These are phyloP conservation scores for Macrosoma leucophasiata DNA, from an alignment of 2,888 invertebrate species.

Conservation along the genomic window DNA sequence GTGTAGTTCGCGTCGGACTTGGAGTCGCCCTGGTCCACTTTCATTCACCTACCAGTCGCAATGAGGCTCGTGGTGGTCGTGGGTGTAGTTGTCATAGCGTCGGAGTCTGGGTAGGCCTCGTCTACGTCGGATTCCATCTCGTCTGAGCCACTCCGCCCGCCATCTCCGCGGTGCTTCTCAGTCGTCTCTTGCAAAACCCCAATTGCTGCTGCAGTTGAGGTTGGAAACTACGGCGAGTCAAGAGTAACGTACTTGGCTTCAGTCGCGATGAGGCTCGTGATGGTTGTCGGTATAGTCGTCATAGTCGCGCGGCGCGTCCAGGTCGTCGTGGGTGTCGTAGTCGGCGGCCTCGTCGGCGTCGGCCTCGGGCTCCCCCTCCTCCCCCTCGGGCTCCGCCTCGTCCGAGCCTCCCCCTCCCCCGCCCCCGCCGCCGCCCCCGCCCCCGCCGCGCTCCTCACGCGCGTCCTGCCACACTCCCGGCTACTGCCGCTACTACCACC, in stretches of 20 bases:
- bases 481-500: slow-evolving; percentile 26
- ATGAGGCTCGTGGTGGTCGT: too few species aligned
- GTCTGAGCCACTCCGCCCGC: too few species aligned
- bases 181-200: too few species aligned
- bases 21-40: too few species aligned
- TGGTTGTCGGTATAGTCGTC: slow-evolving; percentile 68
- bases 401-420: slow-evolving; percentile 26
- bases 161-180: too few species aligned
- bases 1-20: too few species aligned
- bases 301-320: slow-evolving; percentile 54
- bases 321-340: slow-evolving; percentile 42
- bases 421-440: slow-evolving; percentile 29
- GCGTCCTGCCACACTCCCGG: slow-evolving; percentile 35
- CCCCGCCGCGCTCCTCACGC: too few species aligned
- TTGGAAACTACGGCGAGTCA: neutral
- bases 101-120: too few species aligned
- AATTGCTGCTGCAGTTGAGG: neutral
- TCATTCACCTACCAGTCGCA: too few species aligned
- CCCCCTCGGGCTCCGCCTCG: slow-evolving; percentile 28
- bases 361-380: slow-evolving; percentile 26
- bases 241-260: slow-evolving; percentile 22
- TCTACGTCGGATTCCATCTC: too few species aligned
- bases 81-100: too few species aligned
- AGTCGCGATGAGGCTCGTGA: slow-evolving; percentile 51
- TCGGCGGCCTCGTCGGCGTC: slow-evolving; percentile 35